Percentiles rank a stretch among this genome's conserved stretches.
Evolutionary conservation across 2,113 vertebrate species (phyloP).

Genomic region (Aplodontia rufa): DNA sequence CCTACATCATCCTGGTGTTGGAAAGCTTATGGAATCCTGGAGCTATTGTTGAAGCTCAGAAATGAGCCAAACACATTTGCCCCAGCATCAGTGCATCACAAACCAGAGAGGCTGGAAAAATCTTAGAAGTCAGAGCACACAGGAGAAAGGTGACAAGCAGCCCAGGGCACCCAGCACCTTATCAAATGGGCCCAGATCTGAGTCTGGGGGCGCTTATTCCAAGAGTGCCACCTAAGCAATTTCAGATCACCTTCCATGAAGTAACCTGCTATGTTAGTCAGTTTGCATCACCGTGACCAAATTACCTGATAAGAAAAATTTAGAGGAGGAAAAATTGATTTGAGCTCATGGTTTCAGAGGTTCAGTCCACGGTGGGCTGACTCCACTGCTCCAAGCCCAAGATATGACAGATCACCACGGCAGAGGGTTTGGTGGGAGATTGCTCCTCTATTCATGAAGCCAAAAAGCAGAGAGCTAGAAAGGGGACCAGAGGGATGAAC

Average conservation of each 20-base stretch:
- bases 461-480: too few species aligned
- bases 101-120: not conserved
- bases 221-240: not conserved
- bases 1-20: fast-evolving
- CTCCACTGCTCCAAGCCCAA: too few species aligned
- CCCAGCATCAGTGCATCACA: not conserved
- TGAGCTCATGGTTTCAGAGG: too few species aligned
- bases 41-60: not conserved
- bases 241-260: not conserved
- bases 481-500: too few species aligned
- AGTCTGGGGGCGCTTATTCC: too few species aligned
- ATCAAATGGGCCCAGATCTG: not conserved
- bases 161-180: not conserved
- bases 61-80: not conserved
- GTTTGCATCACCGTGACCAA: too few species aligned
- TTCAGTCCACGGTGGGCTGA: too few species aligned
- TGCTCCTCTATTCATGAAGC: too few species aligned
- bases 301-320: too few species aligned
- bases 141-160: not conserved
- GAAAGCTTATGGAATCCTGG: not conserved
- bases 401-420: too few species aligned
- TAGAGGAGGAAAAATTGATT: too few species aligned
- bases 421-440: too few species aligned
- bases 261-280: not conserved
- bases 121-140: fast-evolving